Evolutionary conservation across 2,797 vertebrate genomes (phyloP), one percentile per base, ranked within the genome.

Genomic region (Austrolebias charrua): DNA sequence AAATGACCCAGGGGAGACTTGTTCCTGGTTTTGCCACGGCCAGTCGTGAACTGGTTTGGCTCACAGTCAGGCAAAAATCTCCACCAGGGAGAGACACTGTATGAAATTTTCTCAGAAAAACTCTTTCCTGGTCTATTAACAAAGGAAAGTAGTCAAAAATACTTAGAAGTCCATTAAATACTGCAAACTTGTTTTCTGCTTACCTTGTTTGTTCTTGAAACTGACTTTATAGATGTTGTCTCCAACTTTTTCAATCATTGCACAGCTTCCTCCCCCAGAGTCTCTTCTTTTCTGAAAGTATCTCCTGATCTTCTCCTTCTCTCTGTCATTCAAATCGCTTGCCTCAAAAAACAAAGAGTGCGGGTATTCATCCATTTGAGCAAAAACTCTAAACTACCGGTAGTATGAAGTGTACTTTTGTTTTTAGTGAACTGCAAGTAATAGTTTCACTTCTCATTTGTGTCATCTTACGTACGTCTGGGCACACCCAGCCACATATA

Each of bases 201-300:
- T 45, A 90, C 88, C 86, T 47, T 74, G 51, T 72, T 71, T 49
- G 0, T 71, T 46, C 4, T 43, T 44, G 42, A 90, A 90, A 45
- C 45, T 6, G 35, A 90, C 66, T 45, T 55, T 81, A 29, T 84
- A 86, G 5, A 18, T 48, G 15, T 73, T 63, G 0, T 12, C 45
- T 52, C 58, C 42, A 0, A 53, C 24, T 3, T 66, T 70, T 63
- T 80, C 38, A 33, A 89, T 58, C 13, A 2, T 2, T 1, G 70
- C 71, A 61, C 90, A 90, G 0, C 84, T 80, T 0, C 78, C 90
- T 54, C 89, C 88, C 0, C 86, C 87, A 14, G 84, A 86, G 1
- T 43, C 54, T 47, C 79, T 52, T 52, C 0, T 87, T 40, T 69
- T 85, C 28, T 52, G 44, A 57, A 91, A 90, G 59, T 89, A 29